phyloP scores from a whole-genome alignment of 2,113 vertebrate genomes.

The Pseudopodoces humilis region DNA sequence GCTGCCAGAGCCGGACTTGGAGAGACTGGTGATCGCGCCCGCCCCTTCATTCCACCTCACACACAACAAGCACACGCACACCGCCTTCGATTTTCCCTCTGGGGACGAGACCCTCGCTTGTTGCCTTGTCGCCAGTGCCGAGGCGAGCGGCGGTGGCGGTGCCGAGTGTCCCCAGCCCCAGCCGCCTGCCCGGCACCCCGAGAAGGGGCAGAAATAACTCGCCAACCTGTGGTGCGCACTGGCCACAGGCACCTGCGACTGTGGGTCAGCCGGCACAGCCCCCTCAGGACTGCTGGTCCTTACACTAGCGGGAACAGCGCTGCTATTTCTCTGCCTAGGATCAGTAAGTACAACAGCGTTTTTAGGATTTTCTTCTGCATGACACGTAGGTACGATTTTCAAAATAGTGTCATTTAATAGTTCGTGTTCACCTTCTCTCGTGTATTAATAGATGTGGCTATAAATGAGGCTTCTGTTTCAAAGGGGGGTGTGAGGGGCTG shows the following conservation, averaged over 20 bases:
- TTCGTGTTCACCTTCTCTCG: not conserved
- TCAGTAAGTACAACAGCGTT: slow-evolving; percentile 65
- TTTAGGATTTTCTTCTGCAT: slow-evolving; percentile 6
- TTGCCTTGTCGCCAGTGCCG: slow-evolving; percentile 41
- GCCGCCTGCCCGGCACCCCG: not conserved
- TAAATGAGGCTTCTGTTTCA: not conserved
- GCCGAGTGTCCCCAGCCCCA: slow-evolving; percentile 3
- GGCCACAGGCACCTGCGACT: slow-evolving; percentile 39
- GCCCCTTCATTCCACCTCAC: not conserved
- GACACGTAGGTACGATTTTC: not conserved
- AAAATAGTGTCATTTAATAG: not conserved
- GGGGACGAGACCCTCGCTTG: not conserved
- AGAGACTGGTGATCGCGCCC: not conserved
- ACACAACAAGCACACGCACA: not conserved
- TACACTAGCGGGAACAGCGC: not conserved
- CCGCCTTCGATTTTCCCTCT: not conserved
- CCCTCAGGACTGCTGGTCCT: slow-evolving; percentile 14
- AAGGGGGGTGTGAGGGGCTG: not conserved
- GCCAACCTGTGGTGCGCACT: slow-evolving; percentile 43
- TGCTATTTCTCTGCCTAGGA: slow-evolving; percentile 45
- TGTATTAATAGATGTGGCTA: not conserved
- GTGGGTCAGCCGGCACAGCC: not conserved
- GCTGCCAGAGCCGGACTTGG: not conserved
- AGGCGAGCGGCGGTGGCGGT: slow-evolving; percentile 44
- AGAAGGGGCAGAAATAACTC: not conserved